A percentile compares a stretch with the other conserved stretches of the same genome.
These are phyloP conservation scores for Nyctereutes procyonoides DNA, from an alignment of 2,113 vertebrate genomes.

Conservation along the genomic window DNA sequence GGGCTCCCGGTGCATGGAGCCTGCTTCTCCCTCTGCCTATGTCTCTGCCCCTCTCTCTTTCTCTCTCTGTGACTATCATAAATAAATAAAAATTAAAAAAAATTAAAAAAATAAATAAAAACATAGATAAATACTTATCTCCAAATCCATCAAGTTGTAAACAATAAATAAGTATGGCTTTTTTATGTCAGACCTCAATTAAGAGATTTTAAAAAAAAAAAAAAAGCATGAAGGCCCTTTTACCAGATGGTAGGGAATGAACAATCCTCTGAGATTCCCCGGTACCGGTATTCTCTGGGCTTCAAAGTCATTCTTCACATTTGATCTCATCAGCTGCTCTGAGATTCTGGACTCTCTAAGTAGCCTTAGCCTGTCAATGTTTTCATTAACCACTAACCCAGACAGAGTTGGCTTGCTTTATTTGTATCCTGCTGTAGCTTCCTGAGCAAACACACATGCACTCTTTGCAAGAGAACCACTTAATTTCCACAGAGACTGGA, in stretches of 20 bases:
- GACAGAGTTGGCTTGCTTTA: not conserved
- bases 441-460: not conserved
- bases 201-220: not conserved
- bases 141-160: not conserved
- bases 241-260: not conserved
- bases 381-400: not conserved
- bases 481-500: not conserved
- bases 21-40: no score
- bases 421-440: not conserved
- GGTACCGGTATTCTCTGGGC: not conserved
- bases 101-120: no score
- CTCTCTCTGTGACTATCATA: no score
- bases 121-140: not conserved
- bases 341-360: not conserved
- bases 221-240: fast-evolving
- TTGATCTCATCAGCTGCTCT: not conserved
- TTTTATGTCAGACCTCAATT: not conserved
- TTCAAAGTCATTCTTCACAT: not conserved
- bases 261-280: not conserved
- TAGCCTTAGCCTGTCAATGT: not conserved
- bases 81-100: no score
- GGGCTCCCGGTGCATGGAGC: no score
- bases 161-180: not conserved
- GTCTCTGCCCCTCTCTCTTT: no score
- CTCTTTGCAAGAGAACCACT: not conserved